Evolutionary conservation across 2,888 invertebrate genomes (phyloP), one percentile per base, ranked within the genome.

Genomic region (Mythimna loreyi): DNA sequence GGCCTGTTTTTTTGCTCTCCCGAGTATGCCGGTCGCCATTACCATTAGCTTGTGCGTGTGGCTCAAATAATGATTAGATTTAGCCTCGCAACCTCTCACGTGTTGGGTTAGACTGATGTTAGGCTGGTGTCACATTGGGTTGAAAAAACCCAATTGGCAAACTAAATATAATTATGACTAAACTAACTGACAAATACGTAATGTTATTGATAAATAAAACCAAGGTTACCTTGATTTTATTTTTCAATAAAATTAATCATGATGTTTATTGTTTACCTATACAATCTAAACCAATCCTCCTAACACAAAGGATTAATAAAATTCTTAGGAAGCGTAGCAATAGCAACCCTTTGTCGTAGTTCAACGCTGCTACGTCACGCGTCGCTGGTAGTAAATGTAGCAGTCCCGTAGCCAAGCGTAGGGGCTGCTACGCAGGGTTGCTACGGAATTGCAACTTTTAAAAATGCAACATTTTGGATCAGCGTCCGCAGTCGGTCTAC

Each of bases 1-100:
- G 87, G 89, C 91, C 85, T 91, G 86, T 87, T 91, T 93, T 94
- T 94, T 92, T 87, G 86, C 85, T 84, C 83, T 81, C 86, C 81
- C 82, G 87, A 89, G 90, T 87, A 91, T 90, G 88, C 83, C 84
- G 90, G 81, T 85, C 83, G 85, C 88, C 86, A 83, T 84, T 81
- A 84, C 80, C 82, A 82, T 92, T 89, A 89, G 86, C 82, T 81
- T 76, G 84, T 85, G 86, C 83, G 85, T 88, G 87, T 73, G 75
- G 81, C 78, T 87, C 79, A 86, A 88, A 88, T 87, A 86, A 85
- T 86, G 82, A 87, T 88, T 89, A 87, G 85, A 78, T 86, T 80
- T 73, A 82, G 68, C 71, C 67, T 81, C 69, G 60, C 69, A 61
- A 72, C 73, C 61, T 84, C 73, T 80, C 68, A 71, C 70, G 64